A percentile compares a stretch with the other conserved stretches of the same genome.
Conservation (phyloP, 1,140 invertebrate species). For the Lordiphosa mommai region DNA sequence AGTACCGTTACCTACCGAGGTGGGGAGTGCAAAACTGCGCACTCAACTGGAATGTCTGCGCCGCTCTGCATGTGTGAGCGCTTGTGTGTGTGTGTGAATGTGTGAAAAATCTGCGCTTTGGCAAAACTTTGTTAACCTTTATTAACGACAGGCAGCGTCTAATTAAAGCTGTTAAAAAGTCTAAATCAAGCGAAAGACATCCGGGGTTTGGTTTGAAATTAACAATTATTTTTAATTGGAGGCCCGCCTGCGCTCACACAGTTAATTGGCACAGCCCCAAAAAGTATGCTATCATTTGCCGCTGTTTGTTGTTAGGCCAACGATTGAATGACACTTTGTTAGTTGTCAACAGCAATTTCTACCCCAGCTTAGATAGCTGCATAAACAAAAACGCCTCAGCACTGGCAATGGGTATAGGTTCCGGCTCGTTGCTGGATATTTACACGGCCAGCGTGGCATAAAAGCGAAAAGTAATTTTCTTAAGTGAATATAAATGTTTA, state of each 20-base stretch:
- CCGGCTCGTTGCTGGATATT: constrained; percentile 54
- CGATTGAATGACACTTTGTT: constrained; percentile 19
- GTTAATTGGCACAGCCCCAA: constrained; percentile 19
- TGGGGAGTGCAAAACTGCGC: constrained; percentile 72
- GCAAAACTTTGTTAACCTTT: constrained; percentile 72
- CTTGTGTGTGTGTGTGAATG: constrained; percentile 34
- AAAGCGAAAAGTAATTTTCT: constrained; percentile 75
- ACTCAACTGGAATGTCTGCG: constrained; percentile 52
- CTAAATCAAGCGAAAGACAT: constrained; percentile 30
- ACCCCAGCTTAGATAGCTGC: constrained; percentile 54
- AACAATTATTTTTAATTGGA: constrained; percentile 69
- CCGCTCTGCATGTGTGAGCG: constrained; percentile 2
- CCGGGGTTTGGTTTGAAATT: constrained; percentile 45
- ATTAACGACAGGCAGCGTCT: constrained; percentile 63
- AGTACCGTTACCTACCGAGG: constrained; percentile 73
- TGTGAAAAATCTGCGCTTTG: constrained; percentile 70
- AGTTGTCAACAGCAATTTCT: constrained; percentile 49
- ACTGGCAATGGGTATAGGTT: constrained; percentile 34
- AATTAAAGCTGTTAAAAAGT: constrained; percentile 66
- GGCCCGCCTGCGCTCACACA: too few species aligned
- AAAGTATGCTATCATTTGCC: constrained; percentile 19
- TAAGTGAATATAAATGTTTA: constrained; percentile 78
- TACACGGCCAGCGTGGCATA: constrained; percentile 61
- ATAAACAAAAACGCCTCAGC: constrained; percentile 57
- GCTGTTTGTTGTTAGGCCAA: constrained; percentile 1